Conservation (phyloP, 2,113 vertebrate genomes). For the Myodes glareolus region DNA sequence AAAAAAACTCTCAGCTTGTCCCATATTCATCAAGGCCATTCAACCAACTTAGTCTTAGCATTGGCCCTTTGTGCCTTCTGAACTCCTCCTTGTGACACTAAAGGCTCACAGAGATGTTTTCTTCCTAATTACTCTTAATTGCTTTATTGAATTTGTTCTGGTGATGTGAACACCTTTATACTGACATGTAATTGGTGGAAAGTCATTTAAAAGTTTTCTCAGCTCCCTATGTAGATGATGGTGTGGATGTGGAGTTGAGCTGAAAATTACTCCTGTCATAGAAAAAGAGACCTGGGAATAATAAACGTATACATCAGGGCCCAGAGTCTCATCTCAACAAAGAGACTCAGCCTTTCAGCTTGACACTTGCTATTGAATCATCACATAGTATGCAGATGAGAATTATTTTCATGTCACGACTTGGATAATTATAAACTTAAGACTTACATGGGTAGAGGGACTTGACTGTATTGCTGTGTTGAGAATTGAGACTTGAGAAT, state of each 20-base stretch:
- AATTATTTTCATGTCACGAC: background rate
- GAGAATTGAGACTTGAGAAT: background rate
- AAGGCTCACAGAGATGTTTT: background rate
- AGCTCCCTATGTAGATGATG: background rate
- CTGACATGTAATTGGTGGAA: background rate
- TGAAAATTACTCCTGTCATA: background rate
- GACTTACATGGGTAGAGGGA: background rate
- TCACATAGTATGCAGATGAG: background rate
- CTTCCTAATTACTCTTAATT: background rate
- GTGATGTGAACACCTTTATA: background rate
- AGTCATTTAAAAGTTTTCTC: background rate
- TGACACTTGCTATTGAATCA: background rate
- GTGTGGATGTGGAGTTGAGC: background rate
- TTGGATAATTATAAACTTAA: background rate
- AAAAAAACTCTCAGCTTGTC: background rate
- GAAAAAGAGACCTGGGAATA: background rate
- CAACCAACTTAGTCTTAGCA: background rate
- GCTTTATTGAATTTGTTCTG: background rate
- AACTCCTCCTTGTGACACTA: background rate
- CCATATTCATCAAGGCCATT: background rate
- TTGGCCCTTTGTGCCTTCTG: background rate
- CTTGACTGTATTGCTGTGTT: background rate
- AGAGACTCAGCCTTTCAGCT: background rate
- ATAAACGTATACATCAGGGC: background rate
- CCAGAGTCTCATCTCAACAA: background rate